A percentile compares a stretch with the other conserved stretches of the same genome.
phyloP scores from a whole-genome alignment of 2,797 vertebrate genomes.

The Pagetopsis macropterus region DNA sequence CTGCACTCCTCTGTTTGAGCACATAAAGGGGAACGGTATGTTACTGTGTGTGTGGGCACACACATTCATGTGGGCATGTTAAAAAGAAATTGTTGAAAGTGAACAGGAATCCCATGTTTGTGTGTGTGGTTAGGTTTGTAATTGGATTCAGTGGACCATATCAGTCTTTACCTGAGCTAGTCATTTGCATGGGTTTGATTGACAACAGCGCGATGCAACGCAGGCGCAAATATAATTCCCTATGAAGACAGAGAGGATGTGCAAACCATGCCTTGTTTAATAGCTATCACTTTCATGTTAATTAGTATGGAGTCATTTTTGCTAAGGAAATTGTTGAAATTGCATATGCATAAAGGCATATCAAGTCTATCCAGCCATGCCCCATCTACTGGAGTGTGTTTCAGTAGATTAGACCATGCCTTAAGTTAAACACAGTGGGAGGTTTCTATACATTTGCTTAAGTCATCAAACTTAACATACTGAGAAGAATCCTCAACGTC shows the following conservation, averaged over 20 bases:
- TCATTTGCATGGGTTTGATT: constrained; percentile 76
- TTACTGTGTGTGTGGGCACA: constrained; percentile 3
- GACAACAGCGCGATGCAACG: constrained; percentile 72
- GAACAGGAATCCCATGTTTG: constrained; percentile 55
- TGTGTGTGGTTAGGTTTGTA: constrained; percentile 72
- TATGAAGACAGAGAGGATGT: constrained; percentile 24
- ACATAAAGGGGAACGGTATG: constrained; percentile 21
- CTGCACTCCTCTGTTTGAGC: constrained; percentile 30
- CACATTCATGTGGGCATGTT: constrained; percentile 6
- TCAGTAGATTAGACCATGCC: constrained; percentile 23
- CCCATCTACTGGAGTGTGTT: constrained; percentile 7
- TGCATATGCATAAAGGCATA: constrained; percentile 28
- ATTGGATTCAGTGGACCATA: constrained; percentile 78
- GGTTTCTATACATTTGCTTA: constrained; percentile 24
- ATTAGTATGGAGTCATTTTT: constrained; percentile 59
- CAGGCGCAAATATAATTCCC: constrained; percentile 46
- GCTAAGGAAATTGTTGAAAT: constrained; percentile 39
- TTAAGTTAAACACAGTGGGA: constrained; percentile 6
- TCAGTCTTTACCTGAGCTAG: constrained; percentile 74
- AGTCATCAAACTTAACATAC: constrained; percentile 23
- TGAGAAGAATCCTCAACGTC: constrained; percentile 6
- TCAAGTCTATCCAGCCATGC: constrained; percentile 4
- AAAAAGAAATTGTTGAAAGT: constrained; percentile 6
- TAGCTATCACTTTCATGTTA: constrained; percentile 42
- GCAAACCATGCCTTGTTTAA: constrained; percentile 38